Conservation (phyloP, 1,140 invertebrate genomes). For the Drosophila punjabiensis region DNA sequence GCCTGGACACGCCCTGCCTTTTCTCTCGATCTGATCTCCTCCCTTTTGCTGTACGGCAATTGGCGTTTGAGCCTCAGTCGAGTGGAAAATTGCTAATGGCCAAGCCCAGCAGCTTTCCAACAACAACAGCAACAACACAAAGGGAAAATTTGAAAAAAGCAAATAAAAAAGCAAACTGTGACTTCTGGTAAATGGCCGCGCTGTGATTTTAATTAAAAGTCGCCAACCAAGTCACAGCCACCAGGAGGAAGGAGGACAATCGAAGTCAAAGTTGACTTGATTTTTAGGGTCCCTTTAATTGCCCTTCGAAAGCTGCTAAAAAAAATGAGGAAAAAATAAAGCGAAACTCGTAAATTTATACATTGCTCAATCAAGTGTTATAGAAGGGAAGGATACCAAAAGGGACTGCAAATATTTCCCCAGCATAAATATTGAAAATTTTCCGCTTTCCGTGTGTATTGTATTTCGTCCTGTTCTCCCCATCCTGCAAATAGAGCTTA, state of each 20-base stretch:
- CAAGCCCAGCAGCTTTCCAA: slow-evolving; percentile 21
- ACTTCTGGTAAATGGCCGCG: slow-evolving; percentile 66
- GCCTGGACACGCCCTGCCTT: slow-evolving; percentile 49
- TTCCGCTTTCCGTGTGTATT: slow-evolving; percentile 25
- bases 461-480: slow-evolving; percentile 22
- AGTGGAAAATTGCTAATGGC: slow-evolving; percentile 81
- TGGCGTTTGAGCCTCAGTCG: slow-evolving; percentile 60
- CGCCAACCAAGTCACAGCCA: slow-evolving; percentile 19
- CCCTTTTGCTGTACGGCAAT: slow-evolving; percentile 37
- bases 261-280: slow-evolving; percentile 79
- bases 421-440: slow-evolving; percentile 71
- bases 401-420: slow-evolving; percentile 61
- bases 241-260: slow-evolving; percentile 31
- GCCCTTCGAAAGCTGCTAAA: slow-evolving; percentile 33
- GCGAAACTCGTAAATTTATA: slow-evolving; percentile 60
- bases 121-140: slow-evolving; percentile 8
- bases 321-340: slow-evolving; percentile 30
- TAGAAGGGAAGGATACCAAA: slow-evolving; percentile 3
- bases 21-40: slow-evolving; percentile 45
- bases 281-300: slow-evolving; percentile 74
- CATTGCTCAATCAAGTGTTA: slow-evolving; percentile 76
- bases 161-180: slow-evolving; percentile 48
- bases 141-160: slow-evolving; percentile 10
- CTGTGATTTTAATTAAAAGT: slow-evolving; percentile 81
- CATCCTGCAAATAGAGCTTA: slow-evolving; percentile 6